Base-by-base conservation (phyloP, 2,113 vertebrate genomes). In the Clarias batrachus region DNA sequence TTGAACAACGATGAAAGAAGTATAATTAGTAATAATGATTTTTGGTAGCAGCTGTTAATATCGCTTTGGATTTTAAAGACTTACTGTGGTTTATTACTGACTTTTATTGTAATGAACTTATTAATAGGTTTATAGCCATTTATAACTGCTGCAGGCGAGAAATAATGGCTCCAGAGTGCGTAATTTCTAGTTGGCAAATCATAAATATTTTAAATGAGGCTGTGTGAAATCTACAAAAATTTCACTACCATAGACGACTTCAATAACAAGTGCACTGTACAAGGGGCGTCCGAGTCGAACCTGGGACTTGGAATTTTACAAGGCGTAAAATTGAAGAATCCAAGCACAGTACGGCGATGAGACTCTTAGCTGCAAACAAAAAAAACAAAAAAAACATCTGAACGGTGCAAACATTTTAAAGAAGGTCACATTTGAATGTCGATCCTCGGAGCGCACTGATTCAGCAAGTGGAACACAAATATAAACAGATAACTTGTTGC, bases 31-130 rank as follows among this genome's bases (percentile, higher is more conserved):
- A 77, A 9, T 77, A 56, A 77, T 56, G 74, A 77, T 77, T 77
- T 77, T 77, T 78, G n/a, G 52, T 56, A 78, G 74, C 52, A 78
- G 74, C 74, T 78, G 74, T 78, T 56, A 56, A 78, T 17, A 78
- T 56, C n/a, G 25, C 25, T 17, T 78, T 25, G 41, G 23, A 76
- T 76, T 37, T 4, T 23, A 48, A 74, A 4, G 41, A 21, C 23
- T 6, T 9, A 17, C 52, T 27, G 27, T 27, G 52, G 25, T 76
- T 76, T 25, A 76, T 76, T 54, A 76, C 41, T 7, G 12, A 13
- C 5, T 76, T 21, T 52, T 4, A 76, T 78, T 30, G 74, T 27
- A 78, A 78, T 78, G 74, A n/a, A 78, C 52, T 56, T 78, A 77
- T 77, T 77, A 78, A 78, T 27, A 56, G 74, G 7, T 19, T 16